These are phyloP conservation scores for Cuculus canorus DNA, from an alignment of 2,797 vertebrate genomes.

Conservation along the genomic window DNA sequence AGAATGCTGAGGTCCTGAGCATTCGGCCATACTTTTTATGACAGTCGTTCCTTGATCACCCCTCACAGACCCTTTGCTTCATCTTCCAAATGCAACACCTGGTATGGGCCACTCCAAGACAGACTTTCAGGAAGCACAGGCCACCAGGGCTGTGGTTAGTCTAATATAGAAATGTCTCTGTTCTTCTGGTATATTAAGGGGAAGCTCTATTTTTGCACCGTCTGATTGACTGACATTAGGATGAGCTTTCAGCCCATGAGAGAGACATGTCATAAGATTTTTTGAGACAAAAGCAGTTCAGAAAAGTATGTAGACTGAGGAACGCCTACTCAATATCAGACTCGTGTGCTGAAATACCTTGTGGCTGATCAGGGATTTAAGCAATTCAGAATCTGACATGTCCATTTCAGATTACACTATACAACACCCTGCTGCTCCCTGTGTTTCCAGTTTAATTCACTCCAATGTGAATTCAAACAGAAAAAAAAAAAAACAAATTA, in stretches of 20 bases:
- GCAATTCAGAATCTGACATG: neutral
- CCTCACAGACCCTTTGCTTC: neutral
- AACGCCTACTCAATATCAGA: slow-evolving; percentile 18
- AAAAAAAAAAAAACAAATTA: neutral
- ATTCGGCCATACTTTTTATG: neutral
- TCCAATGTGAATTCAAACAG: neutral
- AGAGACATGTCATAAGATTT: neutral
- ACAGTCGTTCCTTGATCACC: neutral
- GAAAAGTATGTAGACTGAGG: slow-evolving; percentile 18
- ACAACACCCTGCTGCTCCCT: neutral
- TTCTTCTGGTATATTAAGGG: neutral
- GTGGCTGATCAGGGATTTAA: neutral
- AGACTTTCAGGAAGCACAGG: neutral
- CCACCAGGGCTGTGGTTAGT: neutral
- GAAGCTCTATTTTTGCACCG: neutral
- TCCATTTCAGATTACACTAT: neutral
- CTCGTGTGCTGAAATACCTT: neutral
- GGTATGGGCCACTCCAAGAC: neutral
- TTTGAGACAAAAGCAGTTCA: slow-evolving; percentile 32
- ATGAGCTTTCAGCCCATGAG: neutral
- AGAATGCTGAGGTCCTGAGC: neutral
- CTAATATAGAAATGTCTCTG: neutral
- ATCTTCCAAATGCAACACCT: neutral
- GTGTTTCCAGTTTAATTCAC: neutral
- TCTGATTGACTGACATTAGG: slow-evolving; percentile 13